Base-by-base conservation (phyloP, 1,140 invertebrate genomes). In the Paralvinella palmiformis region DNA sequence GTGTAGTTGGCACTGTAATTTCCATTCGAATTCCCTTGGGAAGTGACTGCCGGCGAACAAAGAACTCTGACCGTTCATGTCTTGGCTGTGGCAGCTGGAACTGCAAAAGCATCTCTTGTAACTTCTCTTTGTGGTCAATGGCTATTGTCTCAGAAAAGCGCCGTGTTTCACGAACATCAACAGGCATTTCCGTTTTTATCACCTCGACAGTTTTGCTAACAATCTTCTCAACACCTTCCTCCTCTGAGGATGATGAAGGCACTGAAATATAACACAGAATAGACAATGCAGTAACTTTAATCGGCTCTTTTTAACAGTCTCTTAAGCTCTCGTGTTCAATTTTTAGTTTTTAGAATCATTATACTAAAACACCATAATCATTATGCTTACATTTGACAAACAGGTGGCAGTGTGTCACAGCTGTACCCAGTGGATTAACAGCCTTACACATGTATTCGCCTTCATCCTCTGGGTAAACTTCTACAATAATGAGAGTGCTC, bases 401-500 rank as follows among this genome's bases (percentile, higher is more conserved):
- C 15, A 67, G 57, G 27, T 64, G 62, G 45, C 66, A 67, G 41
- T 66, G 64, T 1, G 67, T 67, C 4, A 62, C 52, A 7, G 86
- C 84, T 24, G 86, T 85, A 64, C 92, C 92, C 64, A 93, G 85
- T 59, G 91, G 91, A 81, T 97, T 98, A 55, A 86, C 90, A 33
- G 95, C 96, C 74, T 88, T 89, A 65, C 92, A 94, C 59, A 85
- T 86, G 78, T 96, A 96, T 78, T 87, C 86, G 24, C 93, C 94
- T 68, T 88, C 86, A 85, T 96, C 91, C 85, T 96, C 93, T 3
- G 92, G 92, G 78, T 95, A 96, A 31, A 94, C 92, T 86, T 96
- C 92, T 52, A 86, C 86, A 71, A 97, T 93, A 65, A 88, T 86
- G 63, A 97, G 69, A 53, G 73, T 69, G 66, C 73, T 75, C 44